Base-by-base conservation (phyloP, 2,888 invertebrate species). In the Dione juno region DNA sequence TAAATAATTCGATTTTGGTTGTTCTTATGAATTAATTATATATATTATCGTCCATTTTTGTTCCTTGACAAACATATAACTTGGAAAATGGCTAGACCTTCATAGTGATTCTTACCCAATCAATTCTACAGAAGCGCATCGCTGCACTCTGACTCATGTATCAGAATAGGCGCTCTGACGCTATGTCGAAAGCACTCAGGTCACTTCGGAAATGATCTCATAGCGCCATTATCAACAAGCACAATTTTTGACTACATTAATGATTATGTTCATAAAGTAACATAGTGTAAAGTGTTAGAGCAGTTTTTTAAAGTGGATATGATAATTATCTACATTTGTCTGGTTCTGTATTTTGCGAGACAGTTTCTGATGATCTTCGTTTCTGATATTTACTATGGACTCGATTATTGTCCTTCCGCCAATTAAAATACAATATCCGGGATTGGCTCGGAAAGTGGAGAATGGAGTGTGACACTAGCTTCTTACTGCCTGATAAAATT, bases 171-270 rank as follows among this genome's bases (percentile, higher is more conserved):
- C 50, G 28, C 16, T 35, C 28, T 61, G 52, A 41, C 41, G 59
- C n/a, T 67, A 52, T 64, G 45, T 61, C 37, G 50, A 48, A 64
- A 50, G 37, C 64, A 64, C 64, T 64, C 64, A 45, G 53, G 43
- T 52, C 61, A 16, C 52, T 67, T 67, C 41, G 14, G 41, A 52
- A 61, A 67, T 67, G 61, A 67, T 61, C 61, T 67, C 53, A 68
- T 43, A 50, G 14, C 28, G 35, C 50, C 41, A 43, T 53, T 40
- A 28, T 61, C 10, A 21, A 45, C n/a, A 28, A 35, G 45, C n/a
- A n/a, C 28, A 45, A 35, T 61, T 61, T 45, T 1, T 35, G 35
- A 11, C 35, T 28, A 1, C 7, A 43, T 21, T n/a, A 45, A 61
- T 28, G 43, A 21, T 43, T 43, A 28, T 37, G 63, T 16, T 14